Evolutionary conservation across 2,888 invertebrate species (phyloP), one percentile per base, ranked within the genome.

Genomic region (Sipha maydis): DNA sequence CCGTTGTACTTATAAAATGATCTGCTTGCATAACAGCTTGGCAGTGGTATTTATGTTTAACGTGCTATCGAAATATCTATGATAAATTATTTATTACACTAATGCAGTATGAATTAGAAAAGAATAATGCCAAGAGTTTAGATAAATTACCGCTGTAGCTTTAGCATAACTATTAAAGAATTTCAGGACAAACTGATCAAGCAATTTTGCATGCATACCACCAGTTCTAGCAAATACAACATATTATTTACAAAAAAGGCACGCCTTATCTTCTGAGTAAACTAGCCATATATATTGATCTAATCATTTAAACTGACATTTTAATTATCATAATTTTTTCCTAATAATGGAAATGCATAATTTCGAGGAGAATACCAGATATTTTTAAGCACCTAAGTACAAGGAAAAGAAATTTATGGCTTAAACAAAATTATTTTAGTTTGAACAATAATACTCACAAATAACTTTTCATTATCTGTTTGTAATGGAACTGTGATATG

Each of bases 281-380:
- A n/a, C 76, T 48, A 76, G 76, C n/a, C 48, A 76, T 48, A 38
- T 38, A 75, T 75, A 75, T 25, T 75, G n/a, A 76, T 48, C 76
- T 76, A 76, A 76, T 48, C 48, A 48, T 76, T 76, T 76, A 76
- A 76, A 76, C 48, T 41, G 76, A 76, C n/a, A 76, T 76, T 48
- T 76, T 76, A 48, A 76, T 76, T 48, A 41, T 48, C 76, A 48
- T 76, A 19, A 48, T 76, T 76, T 76, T 48, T 76, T 17, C 54
- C 48, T 28, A 77, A 77, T 48, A 77, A 28, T 54, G 77, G 48
- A 77, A 77, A 34, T 77, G 7, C 21, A 34, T 77, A 77, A 34
- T 77, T 19, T 54, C 77, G 54, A 77, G 73, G 73, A 73, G 73
- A 34, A 73, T 73, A 34, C 73, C 73, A 73, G 34, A 73, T 73